These are phyloP conservation scores for Sturnus vulgaris DNA, from an alignment of 2,113 vertebrate genomes.

Conservation along the genomic window DNA sequence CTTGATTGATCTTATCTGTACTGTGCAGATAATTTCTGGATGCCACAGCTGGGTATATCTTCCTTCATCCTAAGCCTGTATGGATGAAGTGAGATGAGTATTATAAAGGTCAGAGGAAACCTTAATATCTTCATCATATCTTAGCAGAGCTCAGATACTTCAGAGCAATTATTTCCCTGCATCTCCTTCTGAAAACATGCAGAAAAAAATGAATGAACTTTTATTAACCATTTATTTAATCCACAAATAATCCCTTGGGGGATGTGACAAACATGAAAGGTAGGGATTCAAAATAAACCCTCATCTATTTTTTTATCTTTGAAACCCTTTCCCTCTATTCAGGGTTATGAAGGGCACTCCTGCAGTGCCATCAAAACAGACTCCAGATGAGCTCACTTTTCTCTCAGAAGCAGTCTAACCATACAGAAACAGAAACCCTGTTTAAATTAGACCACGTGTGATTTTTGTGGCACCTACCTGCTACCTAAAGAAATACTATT, in stretches of 20 bases:
- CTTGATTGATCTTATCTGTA: background rate
- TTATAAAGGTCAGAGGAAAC: background rate
- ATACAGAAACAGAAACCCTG: background rate
- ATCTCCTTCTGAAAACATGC: background rate
- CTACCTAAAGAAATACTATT: background rate
- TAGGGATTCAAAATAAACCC: background rate
- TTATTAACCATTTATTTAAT: background rate
- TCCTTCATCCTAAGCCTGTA: background rate
- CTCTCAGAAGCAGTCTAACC: background rate
- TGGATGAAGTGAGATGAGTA: background rate
- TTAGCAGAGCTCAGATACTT: background rate
- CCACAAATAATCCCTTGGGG: background rate
- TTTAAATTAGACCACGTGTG: background rate
- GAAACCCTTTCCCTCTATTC: background rate
- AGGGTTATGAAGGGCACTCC: background rate
- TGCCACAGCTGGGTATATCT: background rate
- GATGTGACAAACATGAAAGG: background rate
- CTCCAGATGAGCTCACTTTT: background rate
- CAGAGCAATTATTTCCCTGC: background rate
- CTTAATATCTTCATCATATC: background rate
- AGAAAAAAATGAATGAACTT: background rate
- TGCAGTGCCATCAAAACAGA: background rate
- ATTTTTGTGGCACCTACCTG: background rate
- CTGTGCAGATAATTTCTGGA: background rate
- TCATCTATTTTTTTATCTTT: background rate